Percentiles rank a stretch among this genome's conserved stretches.
Conservation (phyloP, 2,113 vertebrate genomes). For the Desmodus rotundus region DNA sequence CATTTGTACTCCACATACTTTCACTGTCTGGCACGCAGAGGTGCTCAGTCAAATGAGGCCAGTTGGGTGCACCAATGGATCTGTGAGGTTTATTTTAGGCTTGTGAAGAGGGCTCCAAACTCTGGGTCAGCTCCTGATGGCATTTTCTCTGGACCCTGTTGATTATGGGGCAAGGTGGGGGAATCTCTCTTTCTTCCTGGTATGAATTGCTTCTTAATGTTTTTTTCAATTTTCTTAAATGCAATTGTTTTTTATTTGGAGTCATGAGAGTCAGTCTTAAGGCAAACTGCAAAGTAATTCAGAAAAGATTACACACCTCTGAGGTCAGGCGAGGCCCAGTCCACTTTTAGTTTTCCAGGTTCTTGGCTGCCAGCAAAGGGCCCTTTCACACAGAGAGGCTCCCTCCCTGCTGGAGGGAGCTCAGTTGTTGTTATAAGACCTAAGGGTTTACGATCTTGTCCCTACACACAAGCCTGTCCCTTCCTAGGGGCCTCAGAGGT, state of each 20-base stretch:
- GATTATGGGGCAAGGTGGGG: neutral
- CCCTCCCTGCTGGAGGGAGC: neutral
- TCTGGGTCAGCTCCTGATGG: neutral
- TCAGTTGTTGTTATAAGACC: neutral
- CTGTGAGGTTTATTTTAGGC: neutral
- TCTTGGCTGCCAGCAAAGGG: neutral
- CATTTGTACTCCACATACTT: neutral
- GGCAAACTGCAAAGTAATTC: neutral
- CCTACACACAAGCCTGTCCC: neutral
- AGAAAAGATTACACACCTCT: neutral
- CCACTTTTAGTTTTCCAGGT: neutral
- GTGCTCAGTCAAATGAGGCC: neutral
- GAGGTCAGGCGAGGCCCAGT: neutral
- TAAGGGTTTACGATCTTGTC: neutral
- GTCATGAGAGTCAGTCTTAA: neutral
- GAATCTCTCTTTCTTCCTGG: neutral
- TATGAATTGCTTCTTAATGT: neutral
- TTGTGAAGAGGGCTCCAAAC: neutral
- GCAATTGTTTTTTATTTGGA: neutral
- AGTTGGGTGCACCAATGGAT: too few species aligned
- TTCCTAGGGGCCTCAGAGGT: neutral
- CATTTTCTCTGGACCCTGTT: neutral
- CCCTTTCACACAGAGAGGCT: neutral
- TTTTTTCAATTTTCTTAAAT: neutral
- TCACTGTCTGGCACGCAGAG: neutral